Base-by-base conservation (phyloP, 2,888 invertebrate species). In the Drosophila atripex region DNA sequence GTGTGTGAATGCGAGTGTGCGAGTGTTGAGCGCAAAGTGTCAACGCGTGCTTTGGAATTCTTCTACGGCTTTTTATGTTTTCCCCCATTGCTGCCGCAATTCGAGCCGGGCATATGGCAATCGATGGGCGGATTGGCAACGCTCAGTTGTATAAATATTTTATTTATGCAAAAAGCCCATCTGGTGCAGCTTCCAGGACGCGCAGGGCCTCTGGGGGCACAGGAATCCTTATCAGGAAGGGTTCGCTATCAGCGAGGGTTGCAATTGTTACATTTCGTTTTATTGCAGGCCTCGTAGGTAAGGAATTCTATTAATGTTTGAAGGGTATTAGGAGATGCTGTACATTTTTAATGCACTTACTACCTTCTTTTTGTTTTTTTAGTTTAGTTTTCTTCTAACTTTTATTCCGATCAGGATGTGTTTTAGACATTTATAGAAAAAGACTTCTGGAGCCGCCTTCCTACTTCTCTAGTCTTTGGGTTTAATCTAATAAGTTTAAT, bases 41-140 rank as follows among this genome's bases (percentile, higher is more conserved):
- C 82, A 83, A 83, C 82, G 86, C 86, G 82, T 83, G 82, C 82
- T 83, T 83, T 86, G 86, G 76, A 71, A 83, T 80, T 82, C 79
- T 84, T 84, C 76, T 73, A 55, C 58, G 38, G 21, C 41, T 49
- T 52, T 65, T 46, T 59, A 16, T 38, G 9, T 60, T 53, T 52
- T 23, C 49, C 49, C 18, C 14, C 25, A 43, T 8, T 46, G 46
- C 23, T 7, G 12, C 18, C 52, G 28, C 54, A 54, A 41, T 43
- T 30, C 23, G 25, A 63, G 21, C 53, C 18, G 63, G 63, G 63
- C 63, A 64, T 64, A 64, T 64, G 63, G 63, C 63, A 64, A 63
- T 64, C 63, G 63, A 63, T 63, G 63, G 63, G 28, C 63, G 38
- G 52, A 64, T 64, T 64, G 63, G 63, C 63, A 63, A 63, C 63